Evolutionary conservation across 1,140 invertebrate species (phyloP), one percentile per base, ranked within the genome.

Genomic region (Drosophila seguyi): DNA sequence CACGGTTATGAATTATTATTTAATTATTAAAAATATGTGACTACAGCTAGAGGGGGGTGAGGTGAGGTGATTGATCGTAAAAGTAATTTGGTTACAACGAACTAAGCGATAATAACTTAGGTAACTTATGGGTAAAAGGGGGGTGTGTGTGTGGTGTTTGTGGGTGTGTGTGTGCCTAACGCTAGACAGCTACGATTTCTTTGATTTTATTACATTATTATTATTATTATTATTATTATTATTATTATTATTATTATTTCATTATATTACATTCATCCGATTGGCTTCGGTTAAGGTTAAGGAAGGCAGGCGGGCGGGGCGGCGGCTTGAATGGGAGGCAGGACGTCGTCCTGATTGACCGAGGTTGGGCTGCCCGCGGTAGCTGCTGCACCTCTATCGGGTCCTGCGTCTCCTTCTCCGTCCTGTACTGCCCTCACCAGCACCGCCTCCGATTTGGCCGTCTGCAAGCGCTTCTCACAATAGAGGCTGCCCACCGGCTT

Each of bases 391-490:
- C 48, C 41, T 10, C n/a, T 38, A 16, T 38, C 22, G 27, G 56
- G 20, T n/a, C 27, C 39, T 29, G 22, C 45, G 22, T 22, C 44
- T 6, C n/a, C 25, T 4, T 38, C 20, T 27, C 53, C 36, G 6
- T 18, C 55, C 8, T 16, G 7, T 41, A 6, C 38, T 27, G 11
- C 20, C 14, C 13, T 11, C 41, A 48, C 75, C 0, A 92, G 78
- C 22, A 82, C 39, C 22, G 82, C 82, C 60, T 92, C 91, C 10
- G 92, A 92, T 56, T 92, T 92, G 6, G 91, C 88, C 38, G 73
- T 77, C 61, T 92, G 84, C 31, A 93, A 57, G 6, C 92, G 92
- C 52, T 92, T 91, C 44, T 93, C 92, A 55, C 92, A 93, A 31
- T 80, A 92, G 5, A 93, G 72, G 45, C 80, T 84, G 25, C 92